phyloP scores from a whole-genome alignment of 2,797 vertebrate species.

The Phylloscopus collybita region DNA sequence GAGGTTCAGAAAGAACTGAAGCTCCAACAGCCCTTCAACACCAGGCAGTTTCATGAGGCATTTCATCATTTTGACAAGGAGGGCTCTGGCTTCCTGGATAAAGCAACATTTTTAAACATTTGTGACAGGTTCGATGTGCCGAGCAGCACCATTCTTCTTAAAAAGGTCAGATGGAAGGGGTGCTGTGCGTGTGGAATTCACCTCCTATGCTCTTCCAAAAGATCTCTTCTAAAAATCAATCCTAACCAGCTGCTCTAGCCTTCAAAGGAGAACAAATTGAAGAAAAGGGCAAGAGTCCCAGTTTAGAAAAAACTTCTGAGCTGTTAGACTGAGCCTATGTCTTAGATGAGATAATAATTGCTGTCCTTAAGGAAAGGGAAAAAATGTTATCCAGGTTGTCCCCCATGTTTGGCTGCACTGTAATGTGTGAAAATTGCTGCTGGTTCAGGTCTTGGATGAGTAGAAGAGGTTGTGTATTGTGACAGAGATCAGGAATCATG shows the following conservation, averaged over 20 bases:
- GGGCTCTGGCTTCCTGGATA: slow-evolving; percentile 67
- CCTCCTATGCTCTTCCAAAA: not conserved
- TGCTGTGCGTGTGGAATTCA: not conserved
- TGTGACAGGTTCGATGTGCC: slow-evolving; percentile 70
- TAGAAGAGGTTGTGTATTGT: not conserved
- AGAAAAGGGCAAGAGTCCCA: not conserved
- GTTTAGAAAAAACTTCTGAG: not conserved
- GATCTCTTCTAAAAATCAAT: not conserved
- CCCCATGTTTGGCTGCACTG: not conserved
- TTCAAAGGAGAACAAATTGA: not conserved
- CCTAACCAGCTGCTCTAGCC: not conserved
- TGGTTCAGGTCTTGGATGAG: not conserved
- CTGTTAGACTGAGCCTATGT: not conserved
- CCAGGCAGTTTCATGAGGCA: not conserved
- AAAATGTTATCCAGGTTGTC: not conserved
- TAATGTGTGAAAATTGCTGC: not conserved
- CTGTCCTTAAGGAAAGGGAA: not conserved
- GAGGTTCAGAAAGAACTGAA: slow-evolving; percentile 69
- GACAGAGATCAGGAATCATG: not conserved
- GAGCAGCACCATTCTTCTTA: slow-evolving; percentile 32
- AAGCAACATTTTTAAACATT: slow-evolving; percentile 62
- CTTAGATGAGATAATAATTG: not conserved
- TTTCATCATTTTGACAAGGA: slow-evolving; percentile 69
- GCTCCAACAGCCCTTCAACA: slow-evolving; percentile 21
- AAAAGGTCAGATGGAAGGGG: slow-evolving; percentile 67